phyloP scores from a whole-genome alignment of 2,797 vertebrate species.

The Pseudomugil gertrudae region DNA sequence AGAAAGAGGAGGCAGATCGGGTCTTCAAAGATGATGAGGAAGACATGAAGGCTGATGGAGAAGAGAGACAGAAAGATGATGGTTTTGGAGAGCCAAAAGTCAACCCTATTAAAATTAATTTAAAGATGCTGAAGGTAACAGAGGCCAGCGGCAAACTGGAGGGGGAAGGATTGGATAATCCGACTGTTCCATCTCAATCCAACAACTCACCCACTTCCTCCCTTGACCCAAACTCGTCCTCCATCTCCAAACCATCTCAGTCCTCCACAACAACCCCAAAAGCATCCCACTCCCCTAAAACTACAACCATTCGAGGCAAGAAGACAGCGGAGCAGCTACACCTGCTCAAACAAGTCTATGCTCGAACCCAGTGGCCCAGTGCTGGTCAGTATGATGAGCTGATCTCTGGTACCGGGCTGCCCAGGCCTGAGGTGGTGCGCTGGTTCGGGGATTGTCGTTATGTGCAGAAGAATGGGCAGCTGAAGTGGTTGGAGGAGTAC shows the following conservation, averaged over 20 bases:
- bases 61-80: constrained; percentile 78
- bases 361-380: constrained; percentile 94
- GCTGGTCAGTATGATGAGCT: constrained; percentile 91
- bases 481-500: constrained; percentile 96
- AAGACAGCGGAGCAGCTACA: constrained; percentile 94
- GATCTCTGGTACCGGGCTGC: constrained; percentile 87
- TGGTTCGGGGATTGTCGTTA: constrained; percentile 98
- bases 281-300: constrained; percentile 63
- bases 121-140: constrained; percentile 96
- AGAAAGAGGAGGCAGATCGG: constrained; percentile 81
- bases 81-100: constrained; percentile 86
- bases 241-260: constrained; percentile 45
- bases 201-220: constrained; percentile 44
- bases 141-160: constrained; percentile 88
- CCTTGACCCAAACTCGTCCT: constrained; percentile 25
- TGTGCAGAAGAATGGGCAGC: constrained; percentile 93
- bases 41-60: constrained; percentile 75
- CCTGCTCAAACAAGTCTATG: constrained; percentile 91
- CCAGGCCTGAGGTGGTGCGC: constrained; percentile 92
- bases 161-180: constrained; percentile 51
- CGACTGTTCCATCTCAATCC: constrained; percentile 37
- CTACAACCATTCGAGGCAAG: constrained; percentile 80
- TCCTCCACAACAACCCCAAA: constrained; percentile 53
- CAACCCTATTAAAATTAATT: constrained; percentile 97
- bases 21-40: constrained; percentile 77